Conservation (phyloP, 2,113 vertebrate genomes). For the Petaurus breviceps region DNA sequence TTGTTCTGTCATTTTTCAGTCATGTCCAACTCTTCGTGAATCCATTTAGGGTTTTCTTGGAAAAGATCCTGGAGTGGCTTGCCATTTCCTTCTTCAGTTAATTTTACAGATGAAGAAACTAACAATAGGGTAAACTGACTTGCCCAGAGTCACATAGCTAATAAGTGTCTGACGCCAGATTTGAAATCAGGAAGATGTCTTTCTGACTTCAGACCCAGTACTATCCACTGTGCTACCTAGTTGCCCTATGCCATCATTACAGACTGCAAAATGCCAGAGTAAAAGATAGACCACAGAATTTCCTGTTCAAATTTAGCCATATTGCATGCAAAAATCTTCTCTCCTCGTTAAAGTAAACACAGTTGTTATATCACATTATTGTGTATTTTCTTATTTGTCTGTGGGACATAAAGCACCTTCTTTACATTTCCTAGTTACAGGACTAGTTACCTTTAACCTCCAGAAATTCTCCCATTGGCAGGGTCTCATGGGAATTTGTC, state of each 20-base stretch:
- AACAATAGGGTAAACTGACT: background rate
- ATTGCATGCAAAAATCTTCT: background rate
- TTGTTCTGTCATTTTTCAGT: background rate
- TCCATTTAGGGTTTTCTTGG: background rate
- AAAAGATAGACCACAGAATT: background rate
- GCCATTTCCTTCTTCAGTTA: background rate
- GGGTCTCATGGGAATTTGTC: constrained; percentile 25
- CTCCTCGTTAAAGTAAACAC: background rate
- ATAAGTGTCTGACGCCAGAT: background rate
- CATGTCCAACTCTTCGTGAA: background rate
- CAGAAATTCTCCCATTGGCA: constrained; percentile 28
- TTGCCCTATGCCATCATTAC: background rate
- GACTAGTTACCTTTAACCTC: constrained; percentile 1
- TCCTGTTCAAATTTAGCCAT: background rate
- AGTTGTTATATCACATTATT: background rate
- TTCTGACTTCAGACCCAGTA: background rate
- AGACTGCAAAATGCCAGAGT: background rate
- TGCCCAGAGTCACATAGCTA: background rate
- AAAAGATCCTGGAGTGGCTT: background rate
- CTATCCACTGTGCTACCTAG: background rate
- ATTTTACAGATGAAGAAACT: background rate
- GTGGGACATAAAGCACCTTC: constrained; percentile 43
- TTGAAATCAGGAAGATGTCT: background rate
- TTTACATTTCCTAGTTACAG: constrained; percentile 36
- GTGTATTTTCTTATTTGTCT: background rate